Evolutionary conservation across 2,113 vertebrate species (phyloP).

Genomic region (Neolamprologus variostigma): DNA sequence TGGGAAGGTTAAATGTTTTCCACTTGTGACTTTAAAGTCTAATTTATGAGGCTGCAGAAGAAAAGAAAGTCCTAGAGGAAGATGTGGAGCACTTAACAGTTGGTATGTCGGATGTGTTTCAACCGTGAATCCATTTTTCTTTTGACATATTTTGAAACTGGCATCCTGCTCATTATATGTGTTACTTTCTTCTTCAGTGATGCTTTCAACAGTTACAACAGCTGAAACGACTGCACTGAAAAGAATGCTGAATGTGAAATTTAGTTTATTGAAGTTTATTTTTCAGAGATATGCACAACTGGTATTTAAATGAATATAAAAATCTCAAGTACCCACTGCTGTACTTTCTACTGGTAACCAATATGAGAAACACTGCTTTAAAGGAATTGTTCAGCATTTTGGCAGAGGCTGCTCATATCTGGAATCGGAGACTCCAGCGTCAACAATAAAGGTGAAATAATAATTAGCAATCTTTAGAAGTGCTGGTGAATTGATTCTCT

Average conservation of each 20-base stretch:
- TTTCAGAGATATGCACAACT: not conserved
- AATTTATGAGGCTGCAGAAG: not conserved
- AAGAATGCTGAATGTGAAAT: not conserved
- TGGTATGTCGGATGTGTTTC: not conserved
- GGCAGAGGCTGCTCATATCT: not conserved
- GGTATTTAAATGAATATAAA: not conserved
- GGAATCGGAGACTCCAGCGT: not conserved
- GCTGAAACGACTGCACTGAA: not conserved
- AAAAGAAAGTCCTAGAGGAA: not conserved
- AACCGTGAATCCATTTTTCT: not conserved
- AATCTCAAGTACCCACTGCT: not conserved
- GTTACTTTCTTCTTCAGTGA: not conserved
- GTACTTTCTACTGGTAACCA: not conserved
- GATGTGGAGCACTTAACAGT: not conserved
- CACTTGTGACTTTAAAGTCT: not conserved
- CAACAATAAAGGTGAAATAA: not conserved
- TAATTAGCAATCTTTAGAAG: not conserved
- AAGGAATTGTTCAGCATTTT: not conserved
- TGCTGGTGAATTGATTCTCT: not conserved
- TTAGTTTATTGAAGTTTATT: not conserved
- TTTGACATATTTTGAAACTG: not conserved
- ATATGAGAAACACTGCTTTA: not conserved
- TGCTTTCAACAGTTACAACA: not conserved
- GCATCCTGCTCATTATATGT: not conserved
- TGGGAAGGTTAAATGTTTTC: not conserved